A percentile compares a stretch with the other conserved stretches of the same genome.
These are phyloP conservation scores for Melinopterus prodromus DNA, from an alignment of 2,888 invertebrate species.

Conservation along the genomic window DNA sequence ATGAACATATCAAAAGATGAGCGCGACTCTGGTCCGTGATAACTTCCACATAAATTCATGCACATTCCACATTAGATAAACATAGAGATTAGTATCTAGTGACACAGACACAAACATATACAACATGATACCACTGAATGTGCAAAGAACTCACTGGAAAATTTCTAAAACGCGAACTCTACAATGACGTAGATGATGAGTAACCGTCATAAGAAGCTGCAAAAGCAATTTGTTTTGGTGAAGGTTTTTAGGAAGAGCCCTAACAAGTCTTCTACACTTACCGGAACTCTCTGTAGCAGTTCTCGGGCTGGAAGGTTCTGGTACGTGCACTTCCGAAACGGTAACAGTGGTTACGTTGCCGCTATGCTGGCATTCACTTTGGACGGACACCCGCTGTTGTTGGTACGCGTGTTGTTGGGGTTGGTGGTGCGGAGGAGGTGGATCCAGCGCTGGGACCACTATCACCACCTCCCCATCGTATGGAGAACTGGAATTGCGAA, in stretches of 20 bases:
- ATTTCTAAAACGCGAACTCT: conserved; percentile 54
- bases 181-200: conserved; percentile 77
- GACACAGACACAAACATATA: background rate
- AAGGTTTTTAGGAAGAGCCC: conserved; percentile 23
- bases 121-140: conserved; percentile 19
- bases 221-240: conserved; percentile 57
- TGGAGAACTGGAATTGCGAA: conserved; percentile 42
- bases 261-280: conserved; percentile 52
- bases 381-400: conserved; percentile 36
- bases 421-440: conserved; percentile 47
- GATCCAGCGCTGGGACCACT: conserved; percentile 62
- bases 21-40: background rate
- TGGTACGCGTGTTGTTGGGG: conserved; percentile 46
- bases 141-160: conserved; percentile 48
- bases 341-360: conserved; percentile 46
- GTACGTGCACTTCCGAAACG: conserved; percentile 37
- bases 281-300: conserved; percentile 73
- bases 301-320: conserved; percentile 64
- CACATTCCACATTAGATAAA: conserved; percentile 55
- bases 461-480: conserved; percentile 64
- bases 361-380: conserved; percentile 26
- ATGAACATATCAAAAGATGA: conserved; percentile 9
- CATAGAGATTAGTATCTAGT: background rate
- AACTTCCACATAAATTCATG: conserved; percentile 46
- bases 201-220: conserved; percentile 77